These are phyloP conservation scores for Crenuchus spilurus DNA, from an alignment of 2,797 vertebrate species.

Conservation along the genomic window DNA sequence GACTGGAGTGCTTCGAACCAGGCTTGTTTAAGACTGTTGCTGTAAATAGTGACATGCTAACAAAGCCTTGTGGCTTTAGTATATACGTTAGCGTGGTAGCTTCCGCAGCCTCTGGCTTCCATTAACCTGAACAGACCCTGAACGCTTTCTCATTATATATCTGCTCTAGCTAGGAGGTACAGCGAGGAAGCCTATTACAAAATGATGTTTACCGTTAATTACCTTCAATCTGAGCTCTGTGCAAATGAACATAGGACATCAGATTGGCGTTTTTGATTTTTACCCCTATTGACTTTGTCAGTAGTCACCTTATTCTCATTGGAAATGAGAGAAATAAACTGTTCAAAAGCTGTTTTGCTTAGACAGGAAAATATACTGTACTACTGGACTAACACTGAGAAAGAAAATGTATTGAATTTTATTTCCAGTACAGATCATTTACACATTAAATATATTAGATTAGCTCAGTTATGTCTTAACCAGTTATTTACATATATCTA, in stretches of 20 bases:
- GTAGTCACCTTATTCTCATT: constrained; percentile 10
- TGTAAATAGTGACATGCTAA: constrained; percentile 38
- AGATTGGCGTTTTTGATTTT: constrained; percentile 12
- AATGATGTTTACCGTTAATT: constrained; percentile 77
- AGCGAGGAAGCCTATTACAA: constrained; percentile 72
- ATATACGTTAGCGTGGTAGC: constrained; percentile 3
- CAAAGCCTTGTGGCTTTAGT: constrained; percentile 24
- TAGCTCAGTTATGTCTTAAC: too few relatives aligned
- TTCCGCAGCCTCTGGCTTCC: constrained; percentile 59
- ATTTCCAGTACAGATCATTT: too few relatives aligned
- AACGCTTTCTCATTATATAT: constrained; percentile 72
- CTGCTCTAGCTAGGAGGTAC: constrained; percentile 63
- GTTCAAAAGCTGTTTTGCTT: background rate
- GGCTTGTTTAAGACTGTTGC: constrained; percentile 26
- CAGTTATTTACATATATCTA: too few relatives aligned
- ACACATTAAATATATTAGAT: too few relatives aligned
- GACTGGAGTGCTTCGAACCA: background rate
- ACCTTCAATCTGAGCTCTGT: constrained; percentile 60
- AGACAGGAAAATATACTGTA: background rate
- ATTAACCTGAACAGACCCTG: constrained; percentile 75
- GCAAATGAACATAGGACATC: constrained; percentile 22
- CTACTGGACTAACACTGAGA: too few relatives aligned
- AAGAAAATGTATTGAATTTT: too few relatives aligned
- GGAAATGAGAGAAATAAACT: background rate
- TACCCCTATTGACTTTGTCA: background rate